Evolutionary conservation across 2,888 invertebrate genomes (phyloP), one percentile per base, ranked within the genome.

Genomic region (Dasypolia templi): DNA sequence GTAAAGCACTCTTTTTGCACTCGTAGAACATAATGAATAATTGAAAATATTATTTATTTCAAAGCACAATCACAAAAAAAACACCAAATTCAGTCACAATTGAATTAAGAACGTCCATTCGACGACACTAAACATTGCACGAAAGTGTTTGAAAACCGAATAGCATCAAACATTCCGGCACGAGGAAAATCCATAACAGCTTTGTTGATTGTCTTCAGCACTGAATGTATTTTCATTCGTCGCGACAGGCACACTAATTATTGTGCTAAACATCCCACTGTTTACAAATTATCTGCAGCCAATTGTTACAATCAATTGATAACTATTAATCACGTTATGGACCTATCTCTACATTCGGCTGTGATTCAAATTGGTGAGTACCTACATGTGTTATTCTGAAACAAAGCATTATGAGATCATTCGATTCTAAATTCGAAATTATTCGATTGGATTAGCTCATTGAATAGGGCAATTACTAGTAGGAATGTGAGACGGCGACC

Each of bases 221-320:
- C 72, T 84, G 86, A 87, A 86, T 88, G 87, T 94, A 92, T 93
- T 93, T 92, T 92, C 92, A 92, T 91, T 91, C 86, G 91, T 85
- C 80, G 82, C 90, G 86, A 88, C 89, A 79, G 82, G 85, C 88
- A 88, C 86, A 90, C 90, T 92, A 90, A 92, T 90, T 93, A 92
- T 90, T 93, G 92, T 92, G 87, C 91, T 91, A 93, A 92, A 92
- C 93, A 94, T 90, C 82, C 75, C 79, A 84, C 84, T 95, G 95
- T 95, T 96, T 95, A 94, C 92, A 93, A 95, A 95, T 95, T 95
- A 95, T 94, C 94, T 89, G 83, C 83, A 78, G 83, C 80, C 81
- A 58, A 59, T 35, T 58, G 64, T 59, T 64, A 91, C 92, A 92
- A 94, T 94, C 94, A 90, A 92, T 91, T 91, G 92, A 93, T 95